Evolutionary conservation across 2,888 invertebrate species (phyloP), one percentile per base, ranked within the genome.

Genomic region (Pristionchus fissidentatus): DNA sequence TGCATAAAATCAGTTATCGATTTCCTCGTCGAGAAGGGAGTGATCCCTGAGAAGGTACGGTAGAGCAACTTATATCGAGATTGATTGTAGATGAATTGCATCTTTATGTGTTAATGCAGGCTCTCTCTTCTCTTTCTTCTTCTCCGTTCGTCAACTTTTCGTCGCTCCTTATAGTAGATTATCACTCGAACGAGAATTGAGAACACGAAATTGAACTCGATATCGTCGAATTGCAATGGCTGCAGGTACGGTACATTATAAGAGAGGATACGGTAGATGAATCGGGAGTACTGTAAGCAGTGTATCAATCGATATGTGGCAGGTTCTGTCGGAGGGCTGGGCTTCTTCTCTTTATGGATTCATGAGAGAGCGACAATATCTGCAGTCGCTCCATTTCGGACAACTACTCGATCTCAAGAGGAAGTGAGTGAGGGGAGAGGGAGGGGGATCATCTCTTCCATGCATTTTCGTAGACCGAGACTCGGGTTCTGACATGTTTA

Each of bases 261-360:
- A 15, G 7, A 38, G 83, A 83, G 22, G 32, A 1, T 10, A 49
- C 3, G 26, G 26, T 1, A 3, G 13, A 19, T 49, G 29, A 13
- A 4, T 15, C n/a, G n/a, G n/a, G n/a, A n/a, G n/a, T n/a, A n/a
- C n/a, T n/a, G n/a, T n/a, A n/a, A n/a, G n/a, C 29, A 52, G 4
- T 77, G 1, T 10, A 77, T 26, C 7, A 2, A 43, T 26, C 38
- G 38, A 57, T 52, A 8, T 26, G 55, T 15, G 32, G 19, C 83
- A 94, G 91, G 95, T 99, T 0, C 93, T 99, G 60, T 95, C 97
- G 1, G 99, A 99, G 94, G 99, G 99, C 0, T 99, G 99, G 99
- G 98, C 98, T 0, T 95, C 96, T 83, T 99, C 99, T 0, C 94
- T 99, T 22, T 95, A 95, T 89, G 99, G 99, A 22, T 99, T 99